Base-by-base conservation (phyloP, 2,113 vertebrate species). In the Arizona elegans region DNA sequence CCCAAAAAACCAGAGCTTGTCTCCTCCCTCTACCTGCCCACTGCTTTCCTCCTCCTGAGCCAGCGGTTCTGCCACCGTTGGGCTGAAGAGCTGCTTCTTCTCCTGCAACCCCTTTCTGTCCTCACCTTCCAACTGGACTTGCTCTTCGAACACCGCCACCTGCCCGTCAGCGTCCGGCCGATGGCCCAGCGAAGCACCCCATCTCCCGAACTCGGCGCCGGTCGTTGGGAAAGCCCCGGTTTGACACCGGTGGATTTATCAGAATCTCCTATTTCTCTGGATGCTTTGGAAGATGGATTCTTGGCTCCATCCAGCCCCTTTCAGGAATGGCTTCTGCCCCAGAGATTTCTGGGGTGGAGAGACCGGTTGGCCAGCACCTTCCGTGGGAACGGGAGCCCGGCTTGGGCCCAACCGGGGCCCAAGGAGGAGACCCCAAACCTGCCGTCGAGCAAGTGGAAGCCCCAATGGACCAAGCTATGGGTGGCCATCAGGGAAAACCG, bases 321-420 rank as follows among this genome's bases (percentile, higher is more conserved):
- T 23, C 65, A 97, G 19, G 1, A 90, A 2, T 95, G 98, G 47
- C 98, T 97, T 33, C 97, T 99, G 93, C 99, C 99, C 93, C 98
- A 99, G n/a, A 98, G 98, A 0, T 56, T 99, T 62, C 93, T 98
- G 95, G 98, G 97, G 24, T 98, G 98, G 98, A 98, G 99, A 0
- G 98, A 97, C 2, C 97, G 97, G 89, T 96, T 99, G 90, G 96
- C 98, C 24, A 98, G 98, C 56, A 96, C 97, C 91, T 50, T 98
- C 12, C 92, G 95, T 33, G 96, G 97, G 1, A 33, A 89, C 1
- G 96, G 95, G 26, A 8, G 24, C 10, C 0, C 87, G 86, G 10
- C 0, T 0, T 0, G 3, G 0, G 10, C 17, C 5, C 70, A 15
- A 19, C 10, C n/a, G 0, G 86, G 9, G 4, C 0, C 6, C 47